Base-by-base conservation (phyloP, 2,113 vertebrate species). In the Rhinolophus ferrumequinum region DNA sequence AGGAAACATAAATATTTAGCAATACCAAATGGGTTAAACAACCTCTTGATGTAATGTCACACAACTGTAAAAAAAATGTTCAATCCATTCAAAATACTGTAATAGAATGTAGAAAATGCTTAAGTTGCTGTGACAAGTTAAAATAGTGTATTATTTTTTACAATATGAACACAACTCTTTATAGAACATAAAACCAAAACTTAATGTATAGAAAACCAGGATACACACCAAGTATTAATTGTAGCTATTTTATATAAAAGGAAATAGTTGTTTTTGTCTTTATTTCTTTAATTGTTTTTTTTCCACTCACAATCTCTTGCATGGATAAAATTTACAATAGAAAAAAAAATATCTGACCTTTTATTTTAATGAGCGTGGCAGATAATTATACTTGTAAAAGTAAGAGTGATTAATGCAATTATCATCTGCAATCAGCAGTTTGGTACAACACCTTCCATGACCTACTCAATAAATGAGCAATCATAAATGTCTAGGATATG, bases 361-460 rank as follows among this genome's bases (percentile, higher is more conserved):
- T 97, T 92, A 73, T 94, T 95, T 94, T 90, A 84, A 38, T 62
- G 89, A 83, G 33, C 88, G 10, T 56, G 24, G 19, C 90, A 93
- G 56, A 95, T 64, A 95, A 96, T 95, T 94, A 88, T 86, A 79
- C 93, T 96, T 97, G 52, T 93, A 83, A 92, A 83, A 79, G 41
- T 89, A 93, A 95, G 67, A 83, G 52, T 97, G 94, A 97, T 97
- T 98, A 96, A 94, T 87, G 91, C 52, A 96, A 95, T 97, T 96
- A 97, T 94, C 72, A 38, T 90, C 64, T 90, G 47, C 76, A 96
- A 90, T 97, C 90, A 96, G 72, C 62, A 47, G 70, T 87, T 64
- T 84, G 58, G 64, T 30, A 56, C 92, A 87, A 88, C 81, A 93
- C 85, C 73, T 95, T 93, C 75, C 38, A 83, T 96, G 91, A 97